These are phyloP conservation scores for Hedya salicella DNA, from an alignment of 2,888 invertebrate genomes.

Conservation along the genomic window DNA sequence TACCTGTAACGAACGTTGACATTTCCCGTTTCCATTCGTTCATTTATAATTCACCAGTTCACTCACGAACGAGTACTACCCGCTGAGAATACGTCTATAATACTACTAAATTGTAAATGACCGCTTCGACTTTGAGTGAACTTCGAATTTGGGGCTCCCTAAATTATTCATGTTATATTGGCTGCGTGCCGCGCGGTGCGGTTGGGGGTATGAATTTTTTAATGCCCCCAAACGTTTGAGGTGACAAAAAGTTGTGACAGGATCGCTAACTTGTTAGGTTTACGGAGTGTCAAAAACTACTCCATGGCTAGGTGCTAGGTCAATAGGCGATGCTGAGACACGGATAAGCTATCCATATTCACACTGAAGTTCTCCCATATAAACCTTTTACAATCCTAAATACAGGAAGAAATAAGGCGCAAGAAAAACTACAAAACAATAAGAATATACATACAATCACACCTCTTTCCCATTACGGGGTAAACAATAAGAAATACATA, in stretches of 20 bases:
- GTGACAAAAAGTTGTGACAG: not conserved
- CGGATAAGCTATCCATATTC: too few relatives aligned
- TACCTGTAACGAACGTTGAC: conserved; percentile 42
- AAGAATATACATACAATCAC: too few relatives aligned
- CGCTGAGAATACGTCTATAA: conserved; percentile 64
- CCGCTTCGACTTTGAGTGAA: conserved; percentile 70
- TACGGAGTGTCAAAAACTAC: too few relatives aligned
- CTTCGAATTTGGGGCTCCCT: conserved; percentile 67
- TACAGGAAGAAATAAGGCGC: too few relatives aligned
- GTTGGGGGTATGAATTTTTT: conserved; percentile 40
- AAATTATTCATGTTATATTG: conserved; percentile 72
- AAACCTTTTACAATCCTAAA: too few relatives aligned
- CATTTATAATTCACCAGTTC: conserved; percentile 60
- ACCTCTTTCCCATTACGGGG: too few relatives aligned
- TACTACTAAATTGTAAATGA: conserved; percentile 75
- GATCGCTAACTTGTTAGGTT: conserved; percentile 17
- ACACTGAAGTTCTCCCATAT: too few relatives aligned
- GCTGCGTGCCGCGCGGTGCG: conserved; percentile 54
- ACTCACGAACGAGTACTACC: conserved; percentile 57
- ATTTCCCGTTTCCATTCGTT: conserved; percentile 49
- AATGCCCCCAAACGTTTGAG: conserved; percentile 25
- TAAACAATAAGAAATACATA: too few relatives aligned
- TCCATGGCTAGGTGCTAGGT: too few relatives aligned
- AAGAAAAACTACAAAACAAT: too few relatives aligned
- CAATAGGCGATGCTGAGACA: too few relatives aligned